These are phyloP conservation scores for Xenopus tropicalis DNA, from an alignment of 2,113 vertebrate species.

Conservation along the genomic window UCB_Xtro_10.0 CM004451.2:63346001-63346500, in stretches of 20 bases:
- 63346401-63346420: too few relatives aligned
- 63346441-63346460: too few relatives aligned
- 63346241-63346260: neutral
- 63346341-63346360: too few relatives aligned
- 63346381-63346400: too few relatives aligned
- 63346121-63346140: neutral
- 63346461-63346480: too few relatives aligned
- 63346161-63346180: neutral
- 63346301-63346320: too few relatives aligned
- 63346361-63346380: too few relatives aligned
- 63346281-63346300: neutral
- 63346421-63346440: too few relatives aligned
- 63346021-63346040: neutral
- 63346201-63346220: slow-evolving; percentile 2
- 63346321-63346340: too few relatives aligned
- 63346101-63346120: neutral
- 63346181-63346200: slow-evolving; percentile 22
- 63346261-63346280: neutral
- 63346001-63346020: neutral
- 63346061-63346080: neutral
- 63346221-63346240: slow-evolving; percentile 3
- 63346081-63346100: neutral
- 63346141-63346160: slow-evolving; percentile 1
- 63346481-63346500: too few relatives aligned
- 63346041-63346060: neutral